Conservation (phyloP, 2,113 vertebrate species). For the Melanotaenia duboulayi region DNA sequence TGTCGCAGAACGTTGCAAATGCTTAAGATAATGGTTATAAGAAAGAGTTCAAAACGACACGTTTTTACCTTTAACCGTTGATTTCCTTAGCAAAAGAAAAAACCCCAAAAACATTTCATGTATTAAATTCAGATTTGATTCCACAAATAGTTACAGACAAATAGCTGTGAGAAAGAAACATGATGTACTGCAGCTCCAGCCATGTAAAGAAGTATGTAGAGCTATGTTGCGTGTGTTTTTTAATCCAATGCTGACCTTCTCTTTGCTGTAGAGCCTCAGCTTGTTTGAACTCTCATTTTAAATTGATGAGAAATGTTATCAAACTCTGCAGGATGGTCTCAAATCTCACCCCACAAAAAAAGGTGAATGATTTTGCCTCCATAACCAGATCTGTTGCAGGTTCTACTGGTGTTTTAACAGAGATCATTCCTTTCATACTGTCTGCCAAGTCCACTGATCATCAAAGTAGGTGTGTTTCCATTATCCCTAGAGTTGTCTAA, state of each 20-base stretch:
- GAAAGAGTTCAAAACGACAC: neutral
- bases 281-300: neutral
- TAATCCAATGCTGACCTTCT: neutral
- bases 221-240: neutral
- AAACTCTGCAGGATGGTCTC: neutral
- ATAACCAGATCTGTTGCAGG: too few relatives aligned
- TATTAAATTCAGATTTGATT: too few relatives aligned
- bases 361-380: neutral
- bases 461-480: too few relatives aligned
- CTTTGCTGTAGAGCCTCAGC: neutral
- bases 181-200: too few relatives aligned
- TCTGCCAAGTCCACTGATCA: too few relatives aligned
- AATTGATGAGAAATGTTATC: neutral
- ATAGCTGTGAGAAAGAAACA: neutral
- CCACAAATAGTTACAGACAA: neutral
- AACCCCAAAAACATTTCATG: too few relatives aligned
- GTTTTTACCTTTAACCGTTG: neutral
- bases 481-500: too few relatives aligned
- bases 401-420: neutral
- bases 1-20: neutral
- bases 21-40: neutral
- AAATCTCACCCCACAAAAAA: neutral
- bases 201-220: neutral
- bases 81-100: too few relatives aligned
- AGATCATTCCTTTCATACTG: too few relatives aligned